Base-by-base conservation (phyloP, 1,140 invertebrate genomes). In the Elysia chlorotica region DNA sequence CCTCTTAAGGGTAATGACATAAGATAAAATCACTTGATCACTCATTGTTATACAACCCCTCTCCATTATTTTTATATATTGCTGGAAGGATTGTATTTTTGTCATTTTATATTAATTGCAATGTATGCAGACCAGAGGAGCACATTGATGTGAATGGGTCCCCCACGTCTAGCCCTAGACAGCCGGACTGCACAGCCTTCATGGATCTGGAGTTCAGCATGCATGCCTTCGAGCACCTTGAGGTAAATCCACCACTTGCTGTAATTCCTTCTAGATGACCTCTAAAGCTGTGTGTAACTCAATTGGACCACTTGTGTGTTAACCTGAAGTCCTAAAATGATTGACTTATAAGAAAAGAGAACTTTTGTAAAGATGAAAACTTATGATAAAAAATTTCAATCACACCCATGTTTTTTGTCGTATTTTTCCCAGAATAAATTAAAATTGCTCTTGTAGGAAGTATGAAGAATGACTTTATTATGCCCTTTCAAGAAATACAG, bases 211-310 rank as follows among this genome's bases (percentile, higher is more conserved):
- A 91, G 62, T 94, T 93, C 81, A 93, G 92, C 81, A 92, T 94
- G 89, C 90, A 92, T 85, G 88, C 92, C 4, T 95, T 93, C 89
- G 94, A 95, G 84, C 93, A 95, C 89, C 89, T 95, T 54, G 90
- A 91, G 84, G 92, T 93, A 88, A 83, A 57, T 2, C 14, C 19
- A 36, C 14, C 17, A n/a, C n/a, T n/a, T n/a, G n/a, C n/a, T n/a
- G n/a, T n/a, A n/a, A n/a, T n/a, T n/a, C n/a, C n/a, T n/a, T n/a
- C n/a, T n/a, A n/a, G n/a, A n/a, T n/a, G n/a, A n/a, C n/a, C n/a
- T n/a, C n/a, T n/a, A n/a, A n/a, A n/a, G n/a, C n/a, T n/a, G n/a
- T n/a, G n/a, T n/a, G n/a, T n/a, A n/a, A n/a, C n/a, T n/a, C n/a
- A n/a, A n/a, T n/a, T n/a, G n/a, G n/a, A n/a, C n/a, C n/a, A n/a